These are phyloP conservation scores for Bujurquina vittata DNA, from an alignment of 2,113 vertebrate species.

Conservation along the genomic window DNA sequence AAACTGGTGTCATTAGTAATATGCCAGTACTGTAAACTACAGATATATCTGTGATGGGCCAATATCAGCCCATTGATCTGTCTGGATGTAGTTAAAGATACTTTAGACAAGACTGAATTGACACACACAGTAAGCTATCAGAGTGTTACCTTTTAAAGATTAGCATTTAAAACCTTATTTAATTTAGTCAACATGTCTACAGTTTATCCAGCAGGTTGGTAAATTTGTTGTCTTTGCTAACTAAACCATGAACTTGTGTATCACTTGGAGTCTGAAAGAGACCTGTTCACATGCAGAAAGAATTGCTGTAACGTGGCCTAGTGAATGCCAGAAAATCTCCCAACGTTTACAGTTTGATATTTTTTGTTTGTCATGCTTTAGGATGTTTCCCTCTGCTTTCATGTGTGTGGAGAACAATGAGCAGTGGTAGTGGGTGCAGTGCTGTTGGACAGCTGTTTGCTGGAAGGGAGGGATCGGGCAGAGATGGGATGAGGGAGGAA, in stretches of 20 bases:
- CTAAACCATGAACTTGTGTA: constrained; percentile 21
- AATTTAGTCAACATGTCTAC: constrained; percentile 2
- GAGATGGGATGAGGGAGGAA: constrained; percentile 78
- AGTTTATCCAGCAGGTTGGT: neutral
- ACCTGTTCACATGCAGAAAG: constrained; percentile 20
- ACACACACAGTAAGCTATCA: neutral
- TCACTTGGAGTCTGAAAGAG: constrained; percentile 27
- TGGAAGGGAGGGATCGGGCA: constrained; percentile 67
- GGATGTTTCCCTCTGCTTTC: constrained; percentile 32
- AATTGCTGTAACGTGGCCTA: neutral
- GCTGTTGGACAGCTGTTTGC: constrained; percentile 77
- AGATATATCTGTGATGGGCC: neutral
- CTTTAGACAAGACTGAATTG: constrained; percentile 9
- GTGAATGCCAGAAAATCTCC: neutral
- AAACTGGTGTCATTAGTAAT: neutral
- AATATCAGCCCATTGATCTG: neutral
- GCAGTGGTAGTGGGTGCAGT: constrained; percentile 58
- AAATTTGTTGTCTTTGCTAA: constrained; percentile 23
- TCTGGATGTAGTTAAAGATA: neutral
- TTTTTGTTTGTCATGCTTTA: constrained; percentile 21
- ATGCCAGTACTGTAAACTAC: neutral
- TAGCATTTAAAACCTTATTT: neutral
- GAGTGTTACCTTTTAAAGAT: neutral
- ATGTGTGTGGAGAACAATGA: constrained; percentile 69
- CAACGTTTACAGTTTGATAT: neutral